Percentiles rank a stretch among this genome's conserved stretches.
These are phyloP conservation scores for Notolepis coatsorum DNA, from an alignment of 2,797 vertebrate genomes.

Conservation along the genomic window DNA sequence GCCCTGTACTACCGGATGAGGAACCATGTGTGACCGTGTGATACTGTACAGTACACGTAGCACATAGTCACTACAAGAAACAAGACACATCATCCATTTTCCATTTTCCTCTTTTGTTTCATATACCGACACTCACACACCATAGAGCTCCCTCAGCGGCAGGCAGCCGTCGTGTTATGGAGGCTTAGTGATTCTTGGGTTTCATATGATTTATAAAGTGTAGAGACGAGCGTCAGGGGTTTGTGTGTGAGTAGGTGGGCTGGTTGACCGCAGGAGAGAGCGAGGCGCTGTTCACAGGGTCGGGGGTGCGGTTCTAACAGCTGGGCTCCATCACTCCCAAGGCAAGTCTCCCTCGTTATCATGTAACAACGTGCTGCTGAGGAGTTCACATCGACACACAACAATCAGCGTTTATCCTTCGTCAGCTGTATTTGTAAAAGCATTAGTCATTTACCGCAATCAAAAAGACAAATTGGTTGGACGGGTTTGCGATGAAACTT, in stretches of 20 bases:
- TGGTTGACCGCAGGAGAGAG: conserved; percentile 32
- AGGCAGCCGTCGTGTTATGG: conserved; percentile 52
- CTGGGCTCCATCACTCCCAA: conserved; percentile 47
- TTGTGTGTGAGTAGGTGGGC: conserved; percentile 46
- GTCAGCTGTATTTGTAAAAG: no score
- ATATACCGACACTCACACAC: conserved; percentile 27
- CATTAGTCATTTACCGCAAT: no score
- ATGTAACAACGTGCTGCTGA: no score
- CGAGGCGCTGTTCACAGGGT: conserved; percentile 45
- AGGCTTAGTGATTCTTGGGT: conserved; percentile 30
- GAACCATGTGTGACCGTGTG: no score
- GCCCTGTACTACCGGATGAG: no score
- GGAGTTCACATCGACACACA: no score
- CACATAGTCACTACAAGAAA: no score
- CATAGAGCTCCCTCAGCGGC: conserved; percentile 38
- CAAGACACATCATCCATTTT: conserved; percentile 10
- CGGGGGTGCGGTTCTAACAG: conserved; percentile 42
- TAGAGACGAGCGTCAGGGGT: conserved; percentile 37
- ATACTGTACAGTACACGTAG: no score
- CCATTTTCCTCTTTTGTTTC: conserved; percentile 21
- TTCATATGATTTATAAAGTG: not conserved
- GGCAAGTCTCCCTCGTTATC: not conserved
- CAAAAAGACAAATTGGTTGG: no score
- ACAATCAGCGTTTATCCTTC: no score
- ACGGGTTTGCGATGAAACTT: no score